Base-by-base conservation (phyloP, 2,797 vertebrate species). In the Falco berigora region DNA sequence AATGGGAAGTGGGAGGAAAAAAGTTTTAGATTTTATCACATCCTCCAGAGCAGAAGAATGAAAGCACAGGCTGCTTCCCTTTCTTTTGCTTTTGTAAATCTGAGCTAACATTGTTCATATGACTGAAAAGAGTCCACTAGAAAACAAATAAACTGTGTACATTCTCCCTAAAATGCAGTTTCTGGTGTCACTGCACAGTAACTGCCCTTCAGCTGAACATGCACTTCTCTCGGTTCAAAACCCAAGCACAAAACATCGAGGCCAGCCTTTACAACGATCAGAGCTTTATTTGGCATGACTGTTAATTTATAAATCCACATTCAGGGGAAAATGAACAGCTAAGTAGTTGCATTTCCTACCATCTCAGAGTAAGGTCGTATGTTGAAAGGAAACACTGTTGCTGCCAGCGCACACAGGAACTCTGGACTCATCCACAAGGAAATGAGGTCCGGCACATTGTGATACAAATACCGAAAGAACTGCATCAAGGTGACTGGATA, bases 401-500 rank as follows among this genome's bases (percentile, higher is more conserved):
- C 99, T 52, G 99, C 99, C 93, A 99, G 97, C 0, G 99, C 98
- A 78, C 99, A 99, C 58, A 99, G 98, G 97, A 99, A 99, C 78
- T 99, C 99, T 0, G 99, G 98, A 76, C 99, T 99, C 98, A 99
- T 99, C 99, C 99, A 99, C 98, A 99, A 98, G 12, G 98, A 98
- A 13, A 98, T 95, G 46, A 99, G 98, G 97, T 99, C 99, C 0
- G 99, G 98, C 55, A 99, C 99, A 15, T 99, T 99, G 97, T 99
- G 99, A 97, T 99, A 99, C 30, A 99, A 98, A 86, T 99, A 99
- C 64, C 99, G 98, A 27, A 99, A 99, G 98, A 99, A 99, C 98
- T 99, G 99, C 99, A 99, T 99, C 96, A 99, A 98, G 6, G 99
- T 99, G 93, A 99, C 98, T 0, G 99, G 99, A 81, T 99, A 99